These are phyloP conservation scores for Epinotia nisella DNA, from an alignment of 2,888 invertebrate species.

Conservation along the genomic window DNA sequence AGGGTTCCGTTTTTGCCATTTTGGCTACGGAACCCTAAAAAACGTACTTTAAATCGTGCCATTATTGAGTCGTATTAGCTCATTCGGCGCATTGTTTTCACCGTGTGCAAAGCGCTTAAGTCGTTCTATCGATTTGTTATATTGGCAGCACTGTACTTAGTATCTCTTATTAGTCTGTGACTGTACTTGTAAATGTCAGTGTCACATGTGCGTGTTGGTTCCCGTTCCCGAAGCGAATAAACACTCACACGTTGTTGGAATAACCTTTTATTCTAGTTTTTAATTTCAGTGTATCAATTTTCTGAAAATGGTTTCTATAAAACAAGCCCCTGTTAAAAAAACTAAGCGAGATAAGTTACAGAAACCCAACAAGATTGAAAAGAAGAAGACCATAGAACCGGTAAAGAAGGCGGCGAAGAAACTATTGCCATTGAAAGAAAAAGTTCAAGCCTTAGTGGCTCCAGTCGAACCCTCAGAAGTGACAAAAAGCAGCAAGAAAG, in stretches of 20 bases:
- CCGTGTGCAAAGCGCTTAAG: neutral
- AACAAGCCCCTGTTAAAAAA: constrained; percentile 45
- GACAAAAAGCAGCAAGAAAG: constrained; percentile 54
- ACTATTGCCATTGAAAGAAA: constrained; percentile 28
- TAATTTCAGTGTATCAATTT: neutral
- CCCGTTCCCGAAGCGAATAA: neutral
- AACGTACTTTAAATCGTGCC: too few species aligned
- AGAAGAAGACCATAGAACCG: constrained; percentile 45
- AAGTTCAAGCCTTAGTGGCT: constrained; percentile 2
- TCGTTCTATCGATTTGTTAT: neutral
- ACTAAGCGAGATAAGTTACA: constrained; percentile 37
- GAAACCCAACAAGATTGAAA: constrained; percentile 41
- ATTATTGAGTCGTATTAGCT: too few species aligned
- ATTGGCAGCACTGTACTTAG: constrained; percentile 9
- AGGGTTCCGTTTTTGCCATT: too few species aligned
- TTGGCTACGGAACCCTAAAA: too few species aligned
- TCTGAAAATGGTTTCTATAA: constrained; percentile 49
- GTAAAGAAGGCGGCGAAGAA: constrained; percentile 37
- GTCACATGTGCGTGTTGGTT: neutral
- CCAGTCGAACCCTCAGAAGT: constrained; percentile 39
- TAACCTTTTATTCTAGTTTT: constrained; percentile 26
- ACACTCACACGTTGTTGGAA: constrained; percentile 6
- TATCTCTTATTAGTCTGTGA: too few species aligned
- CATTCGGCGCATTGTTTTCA: neutral
- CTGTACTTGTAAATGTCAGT: neutral